phyloP scores from a whole-genome alignment of 2,888 invertebrate species.

The Sminthurinus aureus region DNA sequence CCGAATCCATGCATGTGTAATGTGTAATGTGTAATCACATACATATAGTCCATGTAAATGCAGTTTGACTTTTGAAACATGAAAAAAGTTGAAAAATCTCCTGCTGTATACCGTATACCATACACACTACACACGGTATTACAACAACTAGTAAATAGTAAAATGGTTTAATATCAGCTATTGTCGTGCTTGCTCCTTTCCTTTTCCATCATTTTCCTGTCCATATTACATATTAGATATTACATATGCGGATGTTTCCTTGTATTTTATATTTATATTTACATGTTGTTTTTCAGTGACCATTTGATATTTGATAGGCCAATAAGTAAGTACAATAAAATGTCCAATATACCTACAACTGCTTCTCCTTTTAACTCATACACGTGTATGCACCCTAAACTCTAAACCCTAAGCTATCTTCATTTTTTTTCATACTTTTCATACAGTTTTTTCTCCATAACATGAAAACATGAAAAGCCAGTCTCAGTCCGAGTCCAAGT shows the following conservation, averaged over 20 bases:
- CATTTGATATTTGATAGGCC: background rate
- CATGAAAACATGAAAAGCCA: too few species aligned
- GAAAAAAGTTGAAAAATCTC: conserved; percentile 10
- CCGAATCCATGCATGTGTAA: background rate
- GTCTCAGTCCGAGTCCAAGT: too few species aligned
- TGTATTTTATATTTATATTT: background rate
- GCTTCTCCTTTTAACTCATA: too few species aligned
- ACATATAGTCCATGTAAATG: background rate
- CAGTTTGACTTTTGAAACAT: background rate
- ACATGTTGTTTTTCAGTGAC: too few species aligned
- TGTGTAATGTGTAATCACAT: background rate
- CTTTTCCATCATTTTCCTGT: background rate
- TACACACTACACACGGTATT: too few species aligned
- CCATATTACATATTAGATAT: background rate
- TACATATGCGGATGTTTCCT: background rate
- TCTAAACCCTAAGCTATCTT: background rate
- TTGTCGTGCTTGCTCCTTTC: background rate
- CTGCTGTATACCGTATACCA: background rate
- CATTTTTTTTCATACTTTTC: background rate
- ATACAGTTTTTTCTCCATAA: too few species aligned
- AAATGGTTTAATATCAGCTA: background rate
- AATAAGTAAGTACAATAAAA: background rate
- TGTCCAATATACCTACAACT: background rate
- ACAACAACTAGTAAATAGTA: background rate
- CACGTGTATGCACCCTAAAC: background rate